Evolutionary conservation across 2,797 vertebrate species (phyloP), one percentile per base, ranked within the genome.

Genomic region (Hephaestus fuliginosus): DNA sequence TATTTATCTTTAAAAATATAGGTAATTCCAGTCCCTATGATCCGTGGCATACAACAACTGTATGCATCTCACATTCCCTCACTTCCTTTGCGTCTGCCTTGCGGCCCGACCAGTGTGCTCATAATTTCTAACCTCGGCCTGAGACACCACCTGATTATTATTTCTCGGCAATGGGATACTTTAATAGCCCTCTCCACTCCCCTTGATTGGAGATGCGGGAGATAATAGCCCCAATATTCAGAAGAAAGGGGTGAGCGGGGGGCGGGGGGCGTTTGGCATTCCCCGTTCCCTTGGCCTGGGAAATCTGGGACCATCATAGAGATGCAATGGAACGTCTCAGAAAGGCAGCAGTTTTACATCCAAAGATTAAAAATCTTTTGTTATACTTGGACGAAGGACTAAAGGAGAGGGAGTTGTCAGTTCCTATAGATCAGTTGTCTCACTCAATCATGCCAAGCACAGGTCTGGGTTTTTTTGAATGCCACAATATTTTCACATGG

Each of bases 111-210:
- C 68, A 76, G 74, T 36, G 46, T 20, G n/a, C 87, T 89, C 83
- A 87, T 92, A 91, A 93, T 92, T 92, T 89, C 87, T 89, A 88
- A 86, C 87, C 87, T 75, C 13, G 61, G 86, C 84, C 87, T 78
- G 81, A 88, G 86, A 91, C 88, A 88, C 91, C 90, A 91, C 91
- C 91, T 93, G 92, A 92, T 95, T 93, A 94, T 95, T 95, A 94
- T 96, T 96, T 92, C 91, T 94, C 83, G 88, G 94, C 91, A 93
- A 95, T 85, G 80, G 82, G 92, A 96, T 96, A 95, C 94, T 94
- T 94, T 95, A 95, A 95, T 95, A 91, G 93, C 85, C 55, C 84
- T 88, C 87, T 78, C 81, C 71, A 83, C 79, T 91, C 91, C 86
- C 86, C 91, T 93, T 95, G 93, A 95, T 95, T 95, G 91, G 92